Conservation (phyloP, 2,113 vertebrate species). For the Eclectus roratus region DNA sequence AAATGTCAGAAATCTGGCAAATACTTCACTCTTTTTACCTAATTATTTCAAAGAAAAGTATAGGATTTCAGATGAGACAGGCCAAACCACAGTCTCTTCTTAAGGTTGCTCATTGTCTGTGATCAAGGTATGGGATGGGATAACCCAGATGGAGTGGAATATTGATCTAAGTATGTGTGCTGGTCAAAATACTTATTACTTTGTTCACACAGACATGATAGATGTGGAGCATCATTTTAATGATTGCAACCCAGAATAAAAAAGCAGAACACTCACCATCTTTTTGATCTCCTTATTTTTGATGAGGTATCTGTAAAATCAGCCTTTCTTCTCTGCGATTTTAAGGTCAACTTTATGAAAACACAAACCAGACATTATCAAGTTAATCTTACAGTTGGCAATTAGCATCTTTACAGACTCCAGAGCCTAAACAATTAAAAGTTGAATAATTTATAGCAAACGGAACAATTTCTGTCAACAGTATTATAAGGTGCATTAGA, state of each 20-base stretch:
- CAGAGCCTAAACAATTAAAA: conserved; percentile 44
- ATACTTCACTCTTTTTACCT: not conserved
- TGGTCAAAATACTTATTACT: not conserved
- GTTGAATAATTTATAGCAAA: conserved; percentile 58
- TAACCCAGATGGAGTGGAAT: not conserved
- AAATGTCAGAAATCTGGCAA: not conserved
- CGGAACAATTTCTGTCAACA: conserved; percentile 23
- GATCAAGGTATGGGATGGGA: not conserved
- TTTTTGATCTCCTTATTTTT: not conserved
- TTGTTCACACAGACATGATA: not conserved
- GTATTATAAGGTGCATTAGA: not conserved
- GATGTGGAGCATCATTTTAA: not conserved
- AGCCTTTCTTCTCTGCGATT: not conserved
- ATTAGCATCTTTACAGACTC: conserved; percentile 40
- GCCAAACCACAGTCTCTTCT: not conserved
- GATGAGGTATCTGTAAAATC: not conserved
- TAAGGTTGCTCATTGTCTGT: not conserved
- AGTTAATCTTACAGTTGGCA: not conserved
- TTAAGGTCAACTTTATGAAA: not conserved
- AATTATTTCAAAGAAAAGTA: not conserved
- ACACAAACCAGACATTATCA: not conserved
- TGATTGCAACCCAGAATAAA: not conserved
- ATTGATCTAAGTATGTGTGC: not conserved
- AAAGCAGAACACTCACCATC: not conserved
- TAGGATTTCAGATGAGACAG: not conserved